A percentile compares a stretch with the other conserved stretches of the same genome.
phyloP scores from a whole-genome alignment of 2,888 invertebrate genomes.

The Sicus ferrugineus region DNA sequence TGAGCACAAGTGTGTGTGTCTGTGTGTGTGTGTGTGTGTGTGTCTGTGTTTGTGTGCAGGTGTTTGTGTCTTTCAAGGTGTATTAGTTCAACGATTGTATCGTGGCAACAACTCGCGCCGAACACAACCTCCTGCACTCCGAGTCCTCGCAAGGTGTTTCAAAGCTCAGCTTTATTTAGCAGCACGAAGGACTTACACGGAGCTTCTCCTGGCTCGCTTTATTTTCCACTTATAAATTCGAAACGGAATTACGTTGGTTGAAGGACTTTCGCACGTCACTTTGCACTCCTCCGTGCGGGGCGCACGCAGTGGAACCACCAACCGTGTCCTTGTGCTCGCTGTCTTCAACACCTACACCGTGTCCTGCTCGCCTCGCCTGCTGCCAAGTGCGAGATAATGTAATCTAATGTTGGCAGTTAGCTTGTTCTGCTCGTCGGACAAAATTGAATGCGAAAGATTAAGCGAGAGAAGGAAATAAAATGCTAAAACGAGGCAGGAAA shows the following conservation, averaged over 20 bases:
- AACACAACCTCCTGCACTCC: background rate
- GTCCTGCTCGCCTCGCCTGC: background rate
- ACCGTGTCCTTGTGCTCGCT: background rate
- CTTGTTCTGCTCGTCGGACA: slow-evolving; percentile 31
- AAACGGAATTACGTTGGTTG: slow-evolving; percentile 31
- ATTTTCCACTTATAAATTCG: slow-evolving; percentile 28
- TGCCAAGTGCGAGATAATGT: slow-evolving; percentile 30
- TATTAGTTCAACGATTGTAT: background rate
- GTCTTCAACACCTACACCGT: background rate
- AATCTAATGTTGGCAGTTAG: slow-evolving; percentile 38
- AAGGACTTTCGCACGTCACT: background rate
- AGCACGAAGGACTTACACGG: slow-evolving; percentile 1
- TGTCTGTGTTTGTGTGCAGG: slow-evolving; percentile 28
- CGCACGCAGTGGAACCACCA: too few species aligned
- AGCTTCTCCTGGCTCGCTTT: slow-evolving; percentile 11
- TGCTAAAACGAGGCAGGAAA: background rate
- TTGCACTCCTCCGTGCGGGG: background rate
- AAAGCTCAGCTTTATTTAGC: too few species aligned
- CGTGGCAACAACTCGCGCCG: slow-evolving; percentile 4
- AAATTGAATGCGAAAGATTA: slow-evolving; percentile 30
- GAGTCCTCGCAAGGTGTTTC: background rate
- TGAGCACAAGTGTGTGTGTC: slow-evolving; percentile 14
- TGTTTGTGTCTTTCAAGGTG: slow-evolving; percentile 17
- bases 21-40: slow-evolving; percentile 20
- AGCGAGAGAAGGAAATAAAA: background rate